Conservation (phyloP, 2,797 vertebrate genomes). For the Babyrousa celebensis region DNA sequence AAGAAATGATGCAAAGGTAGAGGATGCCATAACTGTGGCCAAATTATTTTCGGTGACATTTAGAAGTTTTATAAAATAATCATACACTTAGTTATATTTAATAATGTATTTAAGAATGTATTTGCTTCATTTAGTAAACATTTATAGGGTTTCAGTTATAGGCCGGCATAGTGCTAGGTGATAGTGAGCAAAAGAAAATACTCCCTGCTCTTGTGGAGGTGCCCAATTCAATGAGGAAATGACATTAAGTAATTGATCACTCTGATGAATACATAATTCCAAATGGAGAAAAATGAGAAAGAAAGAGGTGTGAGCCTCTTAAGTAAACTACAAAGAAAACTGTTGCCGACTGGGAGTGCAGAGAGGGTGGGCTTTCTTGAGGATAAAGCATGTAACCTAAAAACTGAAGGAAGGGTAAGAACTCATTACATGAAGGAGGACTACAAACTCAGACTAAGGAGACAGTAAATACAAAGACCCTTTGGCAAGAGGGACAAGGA, state of each 20-base stretch:
- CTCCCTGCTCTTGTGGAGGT: not conserved
- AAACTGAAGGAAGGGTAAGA: constrained; percentile 37
- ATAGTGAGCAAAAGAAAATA: constrained; percentile 5
- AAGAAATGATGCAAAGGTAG: constrained; percentile 44
- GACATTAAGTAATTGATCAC: not conserved
- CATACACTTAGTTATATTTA: constrained; percentile 36
- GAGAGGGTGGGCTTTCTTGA: not conserved
- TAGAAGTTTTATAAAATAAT: constrained; percentile 48
- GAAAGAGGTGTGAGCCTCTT: not conserved
- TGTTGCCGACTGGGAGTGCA: not conserved
- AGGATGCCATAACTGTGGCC: not conserved
- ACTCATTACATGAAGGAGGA: constrained; percentile 18
- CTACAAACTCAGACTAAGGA: not conserved
- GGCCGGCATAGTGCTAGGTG: not conserved
- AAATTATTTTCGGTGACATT: constrained; percentile 53
- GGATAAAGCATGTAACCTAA: not conserved
- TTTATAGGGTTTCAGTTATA: not conserved
- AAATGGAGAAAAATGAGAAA: constrained; percentile 48
- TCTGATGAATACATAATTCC: not conserved
- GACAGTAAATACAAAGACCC: not conserved
- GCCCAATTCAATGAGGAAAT: not conserved
- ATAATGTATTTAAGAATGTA: constrained; percentile 12
- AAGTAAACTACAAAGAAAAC: constrained; percentile 47
- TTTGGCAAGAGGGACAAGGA: not conserved
- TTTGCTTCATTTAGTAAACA: constrained; percentile 53